Conservation (phyloP, 2,113 vertebrate species). For the Myrmecophaga tridactyla region DNA sequence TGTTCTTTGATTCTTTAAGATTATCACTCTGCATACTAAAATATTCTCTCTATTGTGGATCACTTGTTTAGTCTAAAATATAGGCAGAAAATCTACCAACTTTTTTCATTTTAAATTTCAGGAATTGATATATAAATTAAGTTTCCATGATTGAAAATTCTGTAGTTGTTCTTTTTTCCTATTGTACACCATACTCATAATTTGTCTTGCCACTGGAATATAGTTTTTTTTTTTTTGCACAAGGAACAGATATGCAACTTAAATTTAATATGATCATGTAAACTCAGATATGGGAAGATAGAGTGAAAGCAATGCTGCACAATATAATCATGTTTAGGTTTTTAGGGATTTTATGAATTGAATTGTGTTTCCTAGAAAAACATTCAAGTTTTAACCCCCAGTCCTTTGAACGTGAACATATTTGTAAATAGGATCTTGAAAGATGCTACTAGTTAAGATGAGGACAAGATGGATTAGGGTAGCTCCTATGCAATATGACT, state of each 20-base stretch:
- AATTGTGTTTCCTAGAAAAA: too few relatives aligned
- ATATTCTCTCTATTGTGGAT: background rate
- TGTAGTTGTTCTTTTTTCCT: background rate
- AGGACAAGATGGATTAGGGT: too few relatives aligned
- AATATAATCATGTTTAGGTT: background rate
- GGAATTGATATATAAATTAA: background rate
- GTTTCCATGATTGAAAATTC: background rate
- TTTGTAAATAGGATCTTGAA: too few relatives aligned
- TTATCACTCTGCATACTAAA: background rate
- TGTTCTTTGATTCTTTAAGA: background rate
- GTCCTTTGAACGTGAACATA: too few relatives aligned
- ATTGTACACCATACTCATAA: background rate
- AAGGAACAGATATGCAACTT: background rate
- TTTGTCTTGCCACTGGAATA: background rate
- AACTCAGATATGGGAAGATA: background rate
- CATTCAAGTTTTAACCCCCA: too few relatives aligned
- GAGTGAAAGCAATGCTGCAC: background rate
- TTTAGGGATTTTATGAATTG: background rate
- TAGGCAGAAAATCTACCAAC: background rate
- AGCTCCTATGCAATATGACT: too few relatives aligned
- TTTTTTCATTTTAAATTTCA: background rate
- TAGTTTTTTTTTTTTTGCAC: background rate
- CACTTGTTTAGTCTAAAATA: background rate
- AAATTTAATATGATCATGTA: background rate
- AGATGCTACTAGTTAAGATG: too few relatives aligned